Evolutionary conservation across 37 sponge, comb jelly and placozoan genomes (phyloP), one percentile per base, ranked within the genome.

Genomic region (Haliclona indistincta): DNA sequence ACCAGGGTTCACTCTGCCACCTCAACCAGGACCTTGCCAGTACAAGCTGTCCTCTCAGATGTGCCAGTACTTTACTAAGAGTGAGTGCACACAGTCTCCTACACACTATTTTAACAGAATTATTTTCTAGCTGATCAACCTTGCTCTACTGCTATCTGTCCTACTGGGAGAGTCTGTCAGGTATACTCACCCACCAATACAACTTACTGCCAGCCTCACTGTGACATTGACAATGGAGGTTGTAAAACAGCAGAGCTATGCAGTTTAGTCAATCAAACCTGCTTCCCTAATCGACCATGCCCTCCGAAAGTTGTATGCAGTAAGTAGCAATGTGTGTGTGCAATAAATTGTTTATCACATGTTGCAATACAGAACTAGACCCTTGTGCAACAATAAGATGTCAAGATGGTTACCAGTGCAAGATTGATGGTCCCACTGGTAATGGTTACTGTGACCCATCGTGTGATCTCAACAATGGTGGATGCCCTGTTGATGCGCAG

Each of bases 391-490:
- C 55, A 19, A 33, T 54, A 3, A 34, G 30, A 0, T 73, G 74
- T 54, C 38, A 25, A 34, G 38, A n/a, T 36, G 74, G 74, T 32
- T 36, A 28, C 33, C 1, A 23, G 35, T 73, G 74, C 38, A 55
- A 73, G 51, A 51, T 73, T 25, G 51, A 55, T 73, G 17, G 36
- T 6, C 58, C 74, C 28, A 73, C 74, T 38, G 74, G 74, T 33
- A 33, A 54, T n/a, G 28, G 53, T 30, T 73, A 20, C 38, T 73
- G 74, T 56, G 37, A 73, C 38, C 56, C 74, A 73, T 73, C 74
- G 33, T 73, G 74, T 55, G 37, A 56, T 73, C 36, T 73, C 2
- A 2, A 73, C 2, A 73, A 73, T 44, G 74, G 74, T 35, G 74
- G 74, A 56, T 73, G 74, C 53, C 35, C 55, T 56, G 56, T 4